A percentile compares a stretch with the other conserved stretches of the same genome.
These are phyloP conservation scores for Psix sp. DNA, from an alignment of 1,140 invertebrate genomes.

Conservation along the genomic window DNA sequence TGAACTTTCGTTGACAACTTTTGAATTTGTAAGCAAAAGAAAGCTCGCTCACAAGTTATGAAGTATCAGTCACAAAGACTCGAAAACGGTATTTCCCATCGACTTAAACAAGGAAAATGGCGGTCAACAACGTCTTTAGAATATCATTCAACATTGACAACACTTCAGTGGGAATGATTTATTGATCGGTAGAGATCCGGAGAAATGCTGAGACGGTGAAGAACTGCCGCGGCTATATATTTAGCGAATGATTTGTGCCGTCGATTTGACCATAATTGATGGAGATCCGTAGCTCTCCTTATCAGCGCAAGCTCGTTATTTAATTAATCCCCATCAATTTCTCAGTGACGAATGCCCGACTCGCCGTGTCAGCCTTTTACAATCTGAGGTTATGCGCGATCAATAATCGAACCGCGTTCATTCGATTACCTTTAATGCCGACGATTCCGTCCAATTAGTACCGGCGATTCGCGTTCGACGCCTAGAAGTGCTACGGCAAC, in stretches of 20 bases:
- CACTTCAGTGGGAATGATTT: too few relatives aligned
- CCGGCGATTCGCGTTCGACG: constrained; percentile 54
- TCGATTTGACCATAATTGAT: constrained; percentile 42
- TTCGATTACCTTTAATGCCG: constrained; percentile 59
- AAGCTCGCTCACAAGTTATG: too few relatives aligned
- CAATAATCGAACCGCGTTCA: constrained; percentile 49
- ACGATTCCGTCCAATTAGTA: constrained; percentile 61
- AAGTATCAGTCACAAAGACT: too few relatives aligned
- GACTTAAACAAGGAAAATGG: too few relatives aligned
- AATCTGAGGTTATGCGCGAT: constrained; percentile 31
- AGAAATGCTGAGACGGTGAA: neutral
- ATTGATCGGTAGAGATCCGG: too few relatives aligned
- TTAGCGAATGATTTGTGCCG: constrained; percentile 10
- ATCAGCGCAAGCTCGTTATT: constrained; percentile 36
- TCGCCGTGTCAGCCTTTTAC: constrained; percentile 20
- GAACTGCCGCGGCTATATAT: neutral
- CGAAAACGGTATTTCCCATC: too few relatives aligned
- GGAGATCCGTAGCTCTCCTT: constrained; percentile 16
- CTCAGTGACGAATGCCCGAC: constrained; percentile 20
- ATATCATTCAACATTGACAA: too few relatives aligned
- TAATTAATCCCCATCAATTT: constrained; percentile 53
- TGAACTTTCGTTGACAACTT: too few relatives aligned
- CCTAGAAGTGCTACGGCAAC: constrained; percentile 57
- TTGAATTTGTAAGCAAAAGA: too few relatives aligned
- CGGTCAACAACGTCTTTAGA: too few relatives aligned